Conservation (phyloP, 1,140 invertebrate genomes). For the Formica selysi region DNA sequence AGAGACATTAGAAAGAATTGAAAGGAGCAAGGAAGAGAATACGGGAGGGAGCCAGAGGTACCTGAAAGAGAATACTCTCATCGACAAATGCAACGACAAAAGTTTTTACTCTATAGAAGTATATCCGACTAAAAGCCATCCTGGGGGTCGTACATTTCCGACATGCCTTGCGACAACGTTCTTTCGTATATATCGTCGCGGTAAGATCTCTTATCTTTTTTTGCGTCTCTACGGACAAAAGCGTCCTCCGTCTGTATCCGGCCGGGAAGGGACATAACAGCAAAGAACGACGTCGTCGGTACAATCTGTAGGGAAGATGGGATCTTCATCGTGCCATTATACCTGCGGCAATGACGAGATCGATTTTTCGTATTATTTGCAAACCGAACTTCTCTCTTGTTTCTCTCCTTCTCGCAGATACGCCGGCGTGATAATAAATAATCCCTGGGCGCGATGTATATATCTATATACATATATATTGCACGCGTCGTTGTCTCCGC, state of each 20-base stretch:
- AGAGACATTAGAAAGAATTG: conserved; percentile 5
- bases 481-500: neutral
- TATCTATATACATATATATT: neutral
- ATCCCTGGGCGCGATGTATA: neutral
- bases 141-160: conserved; percentile 50
- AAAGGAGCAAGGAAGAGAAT: neutral
- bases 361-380: conserved; percentile 63
- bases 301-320: conserved; percentile 54
- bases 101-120: conserved; percentile 60
- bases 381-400: conserved; percentile 23
- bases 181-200: conserved; percentile 57
- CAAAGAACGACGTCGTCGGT: conserved; percentile 54
- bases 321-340: conserved; percentile 58
- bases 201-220: conserved; percentile 60
- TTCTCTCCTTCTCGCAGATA: neutral
- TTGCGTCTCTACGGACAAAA: conserved; percentile 57
- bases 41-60: neutral
- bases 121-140: conserved; percentile 61
- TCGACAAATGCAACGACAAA: conserved; percentile 62
- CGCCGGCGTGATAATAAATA: conserved; percentile 49
- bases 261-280: conserved; percentile 48
- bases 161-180: conserved; percentile 59
- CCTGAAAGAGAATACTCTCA: conserved; percentile 47
- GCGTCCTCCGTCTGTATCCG: conserved; percentile 51
- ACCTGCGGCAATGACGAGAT: conserved; percentile 61